These are phyloP conservation scores for Beaufortia kweichowensis DNA, from an alignment of 2,113 vertebrate genomes.

Conservation along the genomic window DNA sequence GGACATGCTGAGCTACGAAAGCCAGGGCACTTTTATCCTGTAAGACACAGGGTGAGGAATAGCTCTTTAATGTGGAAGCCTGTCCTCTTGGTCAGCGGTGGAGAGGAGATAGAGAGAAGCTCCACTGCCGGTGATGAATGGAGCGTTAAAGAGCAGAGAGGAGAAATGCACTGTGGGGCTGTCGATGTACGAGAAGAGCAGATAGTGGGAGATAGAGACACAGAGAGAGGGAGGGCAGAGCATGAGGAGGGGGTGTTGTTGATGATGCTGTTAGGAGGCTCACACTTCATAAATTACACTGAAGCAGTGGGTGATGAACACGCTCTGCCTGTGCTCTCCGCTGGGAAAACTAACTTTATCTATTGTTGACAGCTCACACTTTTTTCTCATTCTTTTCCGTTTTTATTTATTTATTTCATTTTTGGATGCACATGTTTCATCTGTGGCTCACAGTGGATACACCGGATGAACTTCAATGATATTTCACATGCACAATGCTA, in stretches of 20 bases:
- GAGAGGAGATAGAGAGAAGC: constrained; percentile 29
- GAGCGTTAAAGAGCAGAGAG: constrained; percentile 32
- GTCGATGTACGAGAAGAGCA: constrained; percentile 5
- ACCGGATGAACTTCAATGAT: too few relatives aligned
- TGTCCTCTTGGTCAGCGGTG: constrained; percentile 21
- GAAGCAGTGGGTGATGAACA: constrained; percentile 48
- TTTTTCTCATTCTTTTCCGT: neutral
- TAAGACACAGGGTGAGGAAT: constrained; percentile 26
- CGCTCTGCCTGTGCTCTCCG: constrained; percentile 23
- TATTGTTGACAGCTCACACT: constrained; percentile 26
- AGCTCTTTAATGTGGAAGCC: constrained; percentile 23
- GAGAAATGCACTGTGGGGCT: constrained; percentile 12
- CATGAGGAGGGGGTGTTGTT: constrained; percentile 40
- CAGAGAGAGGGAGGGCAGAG: neutral
- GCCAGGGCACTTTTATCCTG: neutral
- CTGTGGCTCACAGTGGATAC: neutral
- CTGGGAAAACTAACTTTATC: constrained; percentile 42
- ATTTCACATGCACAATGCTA: too few relatives aligned
- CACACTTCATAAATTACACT: constrained; percentile 52
- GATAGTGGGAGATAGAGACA: constrained; percentile 8
- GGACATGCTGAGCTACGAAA: constrained; percentile 5
- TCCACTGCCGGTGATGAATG: constrained; percentile 47
- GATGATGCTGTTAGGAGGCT: constrained; percentile 48
- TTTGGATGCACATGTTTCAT: neutral
- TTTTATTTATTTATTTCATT: neutral